phyloP scores from a whole-genome alignment of 2,888 invertebrate species.

The Seladonia tumulorum region DNA sequence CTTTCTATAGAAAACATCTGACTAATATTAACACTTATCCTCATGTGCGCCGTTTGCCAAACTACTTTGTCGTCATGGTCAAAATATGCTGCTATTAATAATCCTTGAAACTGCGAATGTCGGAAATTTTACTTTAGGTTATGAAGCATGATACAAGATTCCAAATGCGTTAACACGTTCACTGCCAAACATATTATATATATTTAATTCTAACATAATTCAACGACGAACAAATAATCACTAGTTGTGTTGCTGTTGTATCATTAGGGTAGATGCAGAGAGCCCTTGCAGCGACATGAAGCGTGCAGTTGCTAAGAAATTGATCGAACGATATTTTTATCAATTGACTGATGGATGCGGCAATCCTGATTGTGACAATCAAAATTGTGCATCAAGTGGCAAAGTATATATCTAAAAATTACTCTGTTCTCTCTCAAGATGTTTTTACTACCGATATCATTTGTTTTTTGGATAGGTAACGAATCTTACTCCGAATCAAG shows the following conservation, averaged over 20 bases:
- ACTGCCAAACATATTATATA: too few relatives aligned
- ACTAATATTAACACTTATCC: background rate
- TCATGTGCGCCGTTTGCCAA: background rate
- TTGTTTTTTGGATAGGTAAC: slow-evolving; percentile 85
- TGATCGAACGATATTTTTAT: slow-evolving; percentile 96
- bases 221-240: slow-evolving; percentile 7
- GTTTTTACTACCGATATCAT: background rate
- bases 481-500: slow-evolving; percentile 93
- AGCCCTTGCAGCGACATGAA: slow-evolving; percentile 85
- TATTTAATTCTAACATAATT: background rate
- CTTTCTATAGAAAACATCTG: background rate
- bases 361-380: slow-evolving; percentile 93
- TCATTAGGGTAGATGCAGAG: slow-evolving; percentile 81
- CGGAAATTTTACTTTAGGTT: background rate
- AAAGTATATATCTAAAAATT: slow-evolving; percentile 86
- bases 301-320: slow-evolving; percentile 89
- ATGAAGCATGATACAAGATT: background rate
- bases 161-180: too few relatives aligned
- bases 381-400: slow-evolving; percentile 95
- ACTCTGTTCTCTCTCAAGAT: background rate
- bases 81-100: background rate
- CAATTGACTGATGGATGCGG: slow-evolving; percentile 97
- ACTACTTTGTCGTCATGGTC: background rate
- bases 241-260: slow-evolving; percentile 12
- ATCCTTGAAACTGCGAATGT: background rate